Conservation (phyloP, 2,797 vertebrate genomes). For the Huso huso region DNA sequence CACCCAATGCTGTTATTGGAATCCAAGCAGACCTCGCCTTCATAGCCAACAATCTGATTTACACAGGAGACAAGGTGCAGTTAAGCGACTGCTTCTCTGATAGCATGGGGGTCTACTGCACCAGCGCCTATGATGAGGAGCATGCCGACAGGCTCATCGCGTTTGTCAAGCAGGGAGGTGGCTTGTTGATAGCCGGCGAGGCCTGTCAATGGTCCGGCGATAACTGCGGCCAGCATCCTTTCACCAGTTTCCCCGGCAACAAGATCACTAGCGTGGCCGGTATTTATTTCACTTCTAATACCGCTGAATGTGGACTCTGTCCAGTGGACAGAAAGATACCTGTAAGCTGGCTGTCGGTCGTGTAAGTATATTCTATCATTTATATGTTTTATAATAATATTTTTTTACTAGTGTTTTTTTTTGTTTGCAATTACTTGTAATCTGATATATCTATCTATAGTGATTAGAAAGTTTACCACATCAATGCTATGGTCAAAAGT, state of each 20-base stretch:
- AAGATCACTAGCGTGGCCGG: conserved; percentile 62
- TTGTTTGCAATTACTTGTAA: too few species aligned
- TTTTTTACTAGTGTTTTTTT: too few species aligned
- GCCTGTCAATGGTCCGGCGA: conserved; percentile 40
- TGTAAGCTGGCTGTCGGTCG: conserved; percentile 50
- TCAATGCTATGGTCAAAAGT: too few species aligned
- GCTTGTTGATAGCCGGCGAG: conserved; percentile 42
- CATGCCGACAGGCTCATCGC: conserved; percentile 19
- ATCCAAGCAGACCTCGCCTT: conserved; percentile 24
- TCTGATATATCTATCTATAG: too few species aligned
- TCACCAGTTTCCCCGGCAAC: conserved; percentile 59
- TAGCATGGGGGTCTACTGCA: conserved; percentile 31
- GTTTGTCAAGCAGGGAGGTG: conserved; percentile 36
- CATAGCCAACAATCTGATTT: conserved; percentile 22
- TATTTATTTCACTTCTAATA: conserved; percentile 58
- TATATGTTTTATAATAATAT: not conserved
- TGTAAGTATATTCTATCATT: conserved; percentile 46
- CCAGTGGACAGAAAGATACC: conserved; percentile 58
- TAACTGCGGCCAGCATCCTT: conserved; percentile 17
- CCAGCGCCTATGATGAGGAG: conserved; percentile 22
- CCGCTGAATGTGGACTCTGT: conserved; percentile 25
- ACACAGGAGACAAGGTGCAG: conserved; percentile 15
- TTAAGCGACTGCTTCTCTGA: not conserved
- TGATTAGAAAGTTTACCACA: too few species aligned
- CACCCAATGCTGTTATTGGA: not conserved